Conservation (phyloP, 2,797 vertebrate genomes). For the Epinephelus coioides region DNA sequence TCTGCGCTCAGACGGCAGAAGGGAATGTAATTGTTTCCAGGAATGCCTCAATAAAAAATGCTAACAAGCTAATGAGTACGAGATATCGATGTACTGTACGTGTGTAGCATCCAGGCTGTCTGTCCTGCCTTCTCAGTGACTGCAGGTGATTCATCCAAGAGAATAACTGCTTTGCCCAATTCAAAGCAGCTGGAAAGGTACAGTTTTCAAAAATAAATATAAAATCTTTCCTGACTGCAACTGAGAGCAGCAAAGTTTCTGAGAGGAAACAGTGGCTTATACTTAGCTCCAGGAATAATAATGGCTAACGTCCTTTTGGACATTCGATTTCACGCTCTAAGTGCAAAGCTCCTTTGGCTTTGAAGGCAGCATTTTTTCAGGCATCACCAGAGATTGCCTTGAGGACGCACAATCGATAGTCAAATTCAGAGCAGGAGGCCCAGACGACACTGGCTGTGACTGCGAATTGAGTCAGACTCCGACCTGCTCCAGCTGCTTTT, state of each 20-base stretch:
- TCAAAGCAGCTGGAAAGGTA: constrained; percentile 41
- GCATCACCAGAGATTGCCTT: constrained; percentile 60
- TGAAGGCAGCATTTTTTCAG: constrained; percentile 59
- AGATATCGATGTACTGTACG: not conserved
- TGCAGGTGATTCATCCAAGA: constrained; percentile 15
- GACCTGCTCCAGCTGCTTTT: constrained; percentile 42
- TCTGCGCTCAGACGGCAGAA: constrained; percentile 36
- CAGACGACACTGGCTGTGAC: not conserved
- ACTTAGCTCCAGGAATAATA: constrained; percentile 63
- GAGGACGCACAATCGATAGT: constrained; percentile 53
- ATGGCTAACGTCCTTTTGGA: constrained; percentile 62
- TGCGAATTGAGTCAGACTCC: constrained; percentile 41
- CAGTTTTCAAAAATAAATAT: constrained; percentile 31
- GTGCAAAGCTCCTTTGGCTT: constrained; percentile 59
- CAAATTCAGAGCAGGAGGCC: constrained; percentile 43
- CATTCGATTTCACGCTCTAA: constrained; percentile 72
- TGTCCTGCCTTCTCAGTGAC: constrained; percentile 4
- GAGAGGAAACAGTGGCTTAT: constrained; percentile 47
- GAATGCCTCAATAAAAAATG: constrained; percentile 37
- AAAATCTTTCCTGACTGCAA: constrained; percentile 26
- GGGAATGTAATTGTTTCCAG: constrained; percentile 36
- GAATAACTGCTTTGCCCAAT: constrained; percentile 23
- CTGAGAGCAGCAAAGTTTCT: constrained; percentile 32
- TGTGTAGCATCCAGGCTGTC: constrained; percentile 9
- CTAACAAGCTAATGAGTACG: constrained; percentile 28